These are phyloP conservation scores for Eupristina koningsbergeri DNA, from an alignment of 1,140 invertebrate genomes.

Conservation along the genomic window DNA sequence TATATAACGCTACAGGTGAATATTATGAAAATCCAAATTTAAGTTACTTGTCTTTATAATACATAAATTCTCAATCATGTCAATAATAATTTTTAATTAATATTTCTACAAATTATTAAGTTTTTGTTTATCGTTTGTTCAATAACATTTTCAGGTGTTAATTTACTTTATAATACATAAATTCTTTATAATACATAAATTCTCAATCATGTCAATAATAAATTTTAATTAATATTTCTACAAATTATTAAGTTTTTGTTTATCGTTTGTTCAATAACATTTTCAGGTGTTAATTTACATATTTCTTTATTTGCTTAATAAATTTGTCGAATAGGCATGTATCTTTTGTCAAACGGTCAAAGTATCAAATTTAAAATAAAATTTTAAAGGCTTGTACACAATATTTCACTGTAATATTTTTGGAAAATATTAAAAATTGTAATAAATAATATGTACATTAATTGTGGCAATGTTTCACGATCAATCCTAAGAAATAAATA, in stretches of 20 bases:
- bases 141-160: too few species aligned
- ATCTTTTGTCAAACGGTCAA: too few species aligned
- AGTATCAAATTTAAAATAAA: not conserved
- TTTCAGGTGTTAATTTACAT: too few species aligned
- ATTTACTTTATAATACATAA: too few species aligned
- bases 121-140: too few species aligned
- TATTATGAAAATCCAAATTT: slow-evolving; percentile 37
- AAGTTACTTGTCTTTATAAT: slow-evolving; percentile 13
- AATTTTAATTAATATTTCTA: not conserved
- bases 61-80: slow-evolving; percentile 33
- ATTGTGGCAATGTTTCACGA: too few species aligned
- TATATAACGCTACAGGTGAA: slow-evolving; percentile 22
- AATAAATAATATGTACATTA: too few species aligned
- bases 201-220: slow-evolving; percentile 23
- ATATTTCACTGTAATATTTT: not conserved
- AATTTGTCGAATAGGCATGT: too few species aligned
- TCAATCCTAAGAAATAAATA: too few species aligned
- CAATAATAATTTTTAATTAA: slow-evolving; percentile 3
- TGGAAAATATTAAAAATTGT: too few species aligned
- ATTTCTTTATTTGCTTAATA: too few species aligned
- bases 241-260: not conserved
- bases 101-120: not conserved
- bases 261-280: too few species aligned
- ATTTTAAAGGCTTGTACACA: not conserved
- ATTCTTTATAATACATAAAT: slow-evolving; percentile 27